Evolutionary conservation across 2,113 vertebrate genomes (phyloP), one percentile per base, ranked within the genome.

Genomic region (Thamnaconus septentrionalis): DNA sequence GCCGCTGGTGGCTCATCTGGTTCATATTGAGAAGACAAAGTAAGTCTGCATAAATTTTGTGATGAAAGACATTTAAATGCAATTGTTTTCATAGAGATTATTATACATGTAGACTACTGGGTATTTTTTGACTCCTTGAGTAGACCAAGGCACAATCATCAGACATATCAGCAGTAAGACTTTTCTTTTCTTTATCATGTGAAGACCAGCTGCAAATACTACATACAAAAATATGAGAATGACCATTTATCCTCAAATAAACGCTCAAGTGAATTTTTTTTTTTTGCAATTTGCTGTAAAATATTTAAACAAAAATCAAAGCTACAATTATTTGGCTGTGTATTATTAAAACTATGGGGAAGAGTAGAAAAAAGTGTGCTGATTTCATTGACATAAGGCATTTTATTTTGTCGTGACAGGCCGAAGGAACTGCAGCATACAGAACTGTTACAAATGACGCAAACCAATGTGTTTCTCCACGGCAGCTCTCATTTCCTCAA

Each of bases 401-500:
- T 45, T 45, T 7, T 45, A 45, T 45, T 45, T 45, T 45, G 4
- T 45, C 7, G 7, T 4, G 7, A 5, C 44, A 45, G 44, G 44
- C 7, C 7, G 44, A 45, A 45, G 44, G n/a, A n/a, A n/a, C n/a
- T n/a, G 31, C 60, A 41, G 41, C 46, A 9, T 54, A 65, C 43
- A 51, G 45, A 3, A 48, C 3, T 48, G 6, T 72, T 7, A 12
- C 6, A 3, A 98, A 74, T 96, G 98, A 11, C 89, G 86, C 85
- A 95, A 97, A 3, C 94, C 92, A 0, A 96, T 98, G 72, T 94
- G 82, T 71, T 67, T 81, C 81, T 98, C 95, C 56, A 99, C 93
- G 0, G 95, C 95, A 5, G 91, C 92, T 71, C 97, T 93, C 82
- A 98, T 96, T 88, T 98, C 95, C 73, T 98, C 96, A 39, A 98